Base-by-base conservation (phyloP, 2,113 vertebrate species). In the Varanus salvator region DNA sequence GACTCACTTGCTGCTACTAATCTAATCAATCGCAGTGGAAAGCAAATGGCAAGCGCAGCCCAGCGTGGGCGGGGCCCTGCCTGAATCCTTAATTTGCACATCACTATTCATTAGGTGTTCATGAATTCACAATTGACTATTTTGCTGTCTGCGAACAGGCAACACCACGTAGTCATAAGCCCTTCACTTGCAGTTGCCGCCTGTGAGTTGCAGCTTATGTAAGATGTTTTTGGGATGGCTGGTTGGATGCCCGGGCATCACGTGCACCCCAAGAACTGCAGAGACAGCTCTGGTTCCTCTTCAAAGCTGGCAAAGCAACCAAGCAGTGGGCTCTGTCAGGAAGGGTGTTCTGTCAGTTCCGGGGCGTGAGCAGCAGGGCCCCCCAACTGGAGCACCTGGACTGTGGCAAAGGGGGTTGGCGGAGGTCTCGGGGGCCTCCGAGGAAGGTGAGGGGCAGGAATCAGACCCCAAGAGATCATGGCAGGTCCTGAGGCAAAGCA, bases 161-260 rank as follows among this genome's bases (percentile, higher is more conserved):
- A 34, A 44, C 69, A 4, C 48, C 21, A 5, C 12, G 75, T 60
- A 83, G 71, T 75, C 80, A 88, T 6, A 6, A 15, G 48, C 31
- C 50, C 52, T 57, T 31, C 27, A 25, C 31, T 50, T 12, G 29
- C 29, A 1, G 15, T 38, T n/a, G 29, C 68, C 72, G 25, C 29
- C n/a, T 4, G 57, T 31, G 27, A 60, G 75, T 3, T 8, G 27
- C 27, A 11, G 38, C 14, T 89, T 89, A 74, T 31, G 23, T 75
- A 89, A 83, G 80, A 64, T 89, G 69, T 89, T 89, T 89, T 89
- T 15, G 8, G 38, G 23, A 72, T 11, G 15, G 68, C 64, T 38
- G 77, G 17, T 38, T 29, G 68, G 68, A 57, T 15, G 34, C 54
- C 57, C 7, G 60, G 2, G 27, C 12, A 44, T 64, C 34, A 48